Conservation (phyloP, 1,140 invertebrate species). For the Parapsyche elsis region DNA sequence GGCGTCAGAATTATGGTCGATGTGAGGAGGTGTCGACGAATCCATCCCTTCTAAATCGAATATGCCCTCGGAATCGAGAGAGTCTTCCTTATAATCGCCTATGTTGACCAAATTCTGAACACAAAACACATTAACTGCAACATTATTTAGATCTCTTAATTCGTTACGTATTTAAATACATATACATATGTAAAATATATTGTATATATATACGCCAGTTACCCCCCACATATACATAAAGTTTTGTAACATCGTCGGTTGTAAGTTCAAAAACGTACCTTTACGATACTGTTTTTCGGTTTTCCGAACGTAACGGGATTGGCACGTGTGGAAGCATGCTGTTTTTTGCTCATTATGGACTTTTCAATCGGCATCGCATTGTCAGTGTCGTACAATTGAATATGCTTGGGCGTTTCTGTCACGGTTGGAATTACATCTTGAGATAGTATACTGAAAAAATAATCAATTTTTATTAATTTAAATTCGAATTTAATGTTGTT, state of each 20-base stretch:
- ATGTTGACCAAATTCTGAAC: slow-evolving; percentile 59
- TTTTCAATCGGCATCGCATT: slow-evolving; percentile 12
- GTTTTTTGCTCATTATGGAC: slow-evolving; percentile 23
- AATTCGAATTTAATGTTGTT: not conserved
- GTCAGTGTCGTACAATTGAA: slow-evolving; percentile 12
- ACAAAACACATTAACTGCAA: slow-evolving; percentile 40
- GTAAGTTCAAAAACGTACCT: slow-evolving; percentile 22
- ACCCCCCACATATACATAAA: not conserved
- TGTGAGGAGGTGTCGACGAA: slow-evolving; percentile 54
- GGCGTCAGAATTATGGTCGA: slow-evolving; percentile 62
- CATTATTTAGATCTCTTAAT: not conserved
- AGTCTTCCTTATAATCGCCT: slow-evolving; percentile 64
- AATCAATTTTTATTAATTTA: not conserved
- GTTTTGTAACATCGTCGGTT: not conserved
- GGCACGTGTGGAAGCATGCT: not conserved
- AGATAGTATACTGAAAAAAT: slow-evolving; percentile 38
- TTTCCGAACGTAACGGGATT: slow-evolving; percentile 32
- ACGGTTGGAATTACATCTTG: slow-evolving; percentile 8
- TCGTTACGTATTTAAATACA: too few species aligned
- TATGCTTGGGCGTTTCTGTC: slow-evolving; percentile 30
- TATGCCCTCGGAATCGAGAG: slow-evolving; percentile 64
- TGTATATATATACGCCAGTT: not conserved
- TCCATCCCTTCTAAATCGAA: slow-evolving; percentile 66
- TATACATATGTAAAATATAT: too few species aligned
- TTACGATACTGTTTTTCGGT: slow-evolving; percentile 37